Evolutionary conservation across 2,888 invertebrate genomes (phyloP).

Genomic region (Julus scandinavius): DNA sequence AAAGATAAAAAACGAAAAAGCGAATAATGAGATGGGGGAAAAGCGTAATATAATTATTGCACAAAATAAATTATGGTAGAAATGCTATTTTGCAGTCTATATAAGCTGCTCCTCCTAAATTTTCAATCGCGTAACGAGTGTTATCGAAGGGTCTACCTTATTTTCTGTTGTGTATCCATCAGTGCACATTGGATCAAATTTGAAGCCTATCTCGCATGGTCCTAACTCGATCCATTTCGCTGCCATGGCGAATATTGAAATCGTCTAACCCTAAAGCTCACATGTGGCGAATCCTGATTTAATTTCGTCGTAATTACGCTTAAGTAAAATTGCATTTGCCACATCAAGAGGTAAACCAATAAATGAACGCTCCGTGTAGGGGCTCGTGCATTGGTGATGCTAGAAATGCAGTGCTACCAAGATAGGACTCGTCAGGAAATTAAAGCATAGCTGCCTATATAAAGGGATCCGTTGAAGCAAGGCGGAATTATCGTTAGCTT

Average conservation of each 20-base stretch:
- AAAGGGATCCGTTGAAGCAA: conserved; percentile 43
- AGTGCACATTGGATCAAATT: conserved; percentile 43
- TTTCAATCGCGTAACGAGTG: conserved; percentile 3
- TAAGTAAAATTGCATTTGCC: conserved; percentile 46
- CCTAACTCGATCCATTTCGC: conserved; percentile 25
- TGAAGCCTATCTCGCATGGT: conserved; percentile 7
- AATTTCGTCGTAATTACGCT: conserved; percentile 45
- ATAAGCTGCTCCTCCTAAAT: conserved; percentile 40
- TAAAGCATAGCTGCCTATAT: not conserved
- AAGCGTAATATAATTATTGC: conserved; percentile 43
- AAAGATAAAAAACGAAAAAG: conserved; percentile 42
- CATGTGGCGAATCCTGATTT: conserved; percentile 43
- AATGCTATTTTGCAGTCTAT: conserved; percentile 46
- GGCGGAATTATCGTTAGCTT: conserved; percentile 39
- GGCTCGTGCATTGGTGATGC: not conserved
- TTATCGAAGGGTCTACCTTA: conserved; percentile 17
- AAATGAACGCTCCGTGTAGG: not conserved
- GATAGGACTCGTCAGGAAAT: conserved; percentile 11
- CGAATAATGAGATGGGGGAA: conserved; percentile 34
- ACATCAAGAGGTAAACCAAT: conserved; percentile 45
- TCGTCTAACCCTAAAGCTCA: conserved; percentile 36
- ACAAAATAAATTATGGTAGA: conserved; percentile 35
- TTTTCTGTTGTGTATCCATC: conserved; percentile 23
- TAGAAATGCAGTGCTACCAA: not conserved
- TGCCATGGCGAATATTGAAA: conserved; percentile 19